Percentiles rank a stretch among this genome's conserved stretches.
Evolutionary conservation across 2,113 vertebrate species (phyloP).

Genomic region (Catagonus wagneri): DNA sequence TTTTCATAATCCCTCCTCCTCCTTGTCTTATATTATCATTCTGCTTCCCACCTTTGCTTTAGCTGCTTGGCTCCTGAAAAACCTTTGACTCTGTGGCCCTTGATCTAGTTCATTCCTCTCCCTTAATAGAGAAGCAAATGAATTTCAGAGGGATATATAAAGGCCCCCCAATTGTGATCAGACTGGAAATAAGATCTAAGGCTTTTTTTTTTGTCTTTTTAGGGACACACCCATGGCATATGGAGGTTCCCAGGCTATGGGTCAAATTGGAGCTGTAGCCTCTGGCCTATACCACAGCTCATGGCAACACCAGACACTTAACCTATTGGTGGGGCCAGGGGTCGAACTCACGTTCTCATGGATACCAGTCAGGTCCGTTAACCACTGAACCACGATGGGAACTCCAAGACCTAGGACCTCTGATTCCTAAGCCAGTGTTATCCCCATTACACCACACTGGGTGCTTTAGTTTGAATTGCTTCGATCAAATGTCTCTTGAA

Average conservation of each 20-base stretch:
- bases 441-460: background rate
- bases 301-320: too few relatives aligned
- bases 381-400: too few relatives aligned
- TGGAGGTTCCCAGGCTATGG: too few relatives aligned
- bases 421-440: background rate
- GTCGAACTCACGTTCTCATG: too few relatives aligned
- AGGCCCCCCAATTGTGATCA: background rate
- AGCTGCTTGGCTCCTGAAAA: background rate
- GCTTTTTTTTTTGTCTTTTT: too few relatives aligned
- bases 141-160: background rate
- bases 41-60: background rate
- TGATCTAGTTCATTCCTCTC: background rate
- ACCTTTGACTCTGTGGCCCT: background rate
- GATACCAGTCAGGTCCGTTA: too few relatives aligned
- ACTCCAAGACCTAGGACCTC: background rate
- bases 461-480: background rate
- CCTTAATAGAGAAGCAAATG: background rate
- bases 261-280: too few relatives aligned
- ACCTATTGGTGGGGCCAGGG: too few relatives aligned
- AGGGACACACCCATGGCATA: too few relatives aligned
- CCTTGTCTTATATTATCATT: background rate
- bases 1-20: background rate
- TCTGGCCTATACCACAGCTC: too few relatives aligned
- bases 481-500: background rate
- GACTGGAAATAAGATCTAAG: background rate